These are phyloP conservation scores for Iguana delicatissima DNA, from an alignment of 2,797 vertebrate genomes.

Conservation along the genomic window DNA sequence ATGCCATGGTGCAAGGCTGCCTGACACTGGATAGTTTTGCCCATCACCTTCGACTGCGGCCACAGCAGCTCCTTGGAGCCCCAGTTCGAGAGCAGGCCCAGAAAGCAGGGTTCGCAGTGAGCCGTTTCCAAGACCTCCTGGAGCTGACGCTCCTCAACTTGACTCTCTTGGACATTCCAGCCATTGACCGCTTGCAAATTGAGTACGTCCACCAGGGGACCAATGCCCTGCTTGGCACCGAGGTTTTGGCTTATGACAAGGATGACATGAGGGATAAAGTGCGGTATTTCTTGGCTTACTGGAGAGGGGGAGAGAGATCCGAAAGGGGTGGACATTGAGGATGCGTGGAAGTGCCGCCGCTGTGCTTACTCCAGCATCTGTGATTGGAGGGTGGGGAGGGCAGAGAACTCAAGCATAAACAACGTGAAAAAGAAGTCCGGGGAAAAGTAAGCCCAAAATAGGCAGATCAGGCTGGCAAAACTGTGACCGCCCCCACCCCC, in stretches of 20 bases:
- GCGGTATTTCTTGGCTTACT: constrained; percentile 76
- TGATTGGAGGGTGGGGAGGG: constrained; percentile 72
- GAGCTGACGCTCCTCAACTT: constrained; percentile 77
- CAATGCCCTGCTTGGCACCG: constrained; percentile 68
- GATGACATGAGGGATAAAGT: constrained; percentile 68
- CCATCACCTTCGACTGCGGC: constrained; percentile 71
- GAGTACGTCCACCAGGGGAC: constrained; percentile 82
- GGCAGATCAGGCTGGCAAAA: background rate
- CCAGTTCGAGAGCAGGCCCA: constrained; percentile 70
- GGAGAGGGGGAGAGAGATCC: constrained; percentile 81
- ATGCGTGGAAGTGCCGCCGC: constrained; percentile 82
- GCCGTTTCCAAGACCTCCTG: constrained; percentile 76
- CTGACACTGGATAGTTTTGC: constrained; percentile 72
- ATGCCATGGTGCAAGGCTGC: constrained; percentile 79
- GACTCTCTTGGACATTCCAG: constrained; percentile 75
- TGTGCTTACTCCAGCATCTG: constrained; percentile 79
- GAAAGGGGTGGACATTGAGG: constrained; percentile 82
- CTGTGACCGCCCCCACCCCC: too few species aligned
- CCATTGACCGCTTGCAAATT: constrained; percentile 76
- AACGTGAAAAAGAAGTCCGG: constrained; percentile 28
- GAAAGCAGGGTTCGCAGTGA: constrained; percentile 68
- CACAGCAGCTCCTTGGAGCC: constrained; percentile 69
- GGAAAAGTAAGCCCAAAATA: constrained; percentile 17
- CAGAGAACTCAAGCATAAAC: background rate
- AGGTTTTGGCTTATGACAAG: constrained; percentile 73